These are phyloP conservation scores for Andrena minutula DNA, from an alignment of 2,888 invertebrate species.

Conservation along the genomic window DNA sequence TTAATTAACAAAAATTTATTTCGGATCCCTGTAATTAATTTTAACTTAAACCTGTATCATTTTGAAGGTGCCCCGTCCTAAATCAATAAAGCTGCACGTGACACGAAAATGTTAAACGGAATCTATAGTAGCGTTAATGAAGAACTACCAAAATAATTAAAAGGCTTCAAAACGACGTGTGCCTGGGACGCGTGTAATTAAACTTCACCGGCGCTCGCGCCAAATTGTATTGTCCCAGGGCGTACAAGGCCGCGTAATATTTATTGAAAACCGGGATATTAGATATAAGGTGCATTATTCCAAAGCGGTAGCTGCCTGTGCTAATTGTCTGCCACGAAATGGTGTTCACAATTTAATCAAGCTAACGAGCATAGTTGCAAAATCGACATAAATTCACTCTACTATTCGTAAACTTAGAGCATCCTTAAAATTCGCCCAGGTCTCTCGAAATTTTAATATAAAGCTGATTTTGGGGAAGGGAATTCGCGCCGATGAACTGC, in stretches of 20 bases:
- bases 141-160: constrained; percentile 54
- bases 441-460: constrained; percentile 11
- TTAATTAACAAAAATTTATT: too few relatives aligned
- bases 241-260: background rate
- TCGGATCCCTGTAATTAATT: too few relatives aligned
- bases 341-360: background rate
- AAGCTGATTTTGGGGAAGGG: background rate
- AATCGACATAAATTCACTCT: too few relatives aligned
- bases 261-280: constrained; percentile 18
- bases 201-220: constrained; percentile 46
- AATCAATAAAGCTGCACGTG: too few relatives aligned
- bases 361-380: too few relatives aligned
- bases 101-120: too few relatives aligned
- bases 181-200: constrained; percentile 42
- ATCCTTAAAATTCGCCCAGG: background rate
- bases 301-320: background rate
- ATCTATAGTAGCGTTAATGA: constrained; percentile 37
- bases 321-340: background rate
- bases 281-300: background rate
- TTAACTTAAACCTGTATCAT: too few relatives aligned
- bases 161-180: constrained; percentile 52
- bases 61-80: too few relatives aligned
- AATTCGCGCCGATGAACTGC: constrained; percentile 19
- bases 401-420: background rate
- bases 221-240: constrained; percentile 18